A percentile compares a stretch with the other conserved stretches of the same genome.
phyloP scores from a whole-genome alignment of 2,113 vertebrate genomes.

The Percina caprodes region DNA sequence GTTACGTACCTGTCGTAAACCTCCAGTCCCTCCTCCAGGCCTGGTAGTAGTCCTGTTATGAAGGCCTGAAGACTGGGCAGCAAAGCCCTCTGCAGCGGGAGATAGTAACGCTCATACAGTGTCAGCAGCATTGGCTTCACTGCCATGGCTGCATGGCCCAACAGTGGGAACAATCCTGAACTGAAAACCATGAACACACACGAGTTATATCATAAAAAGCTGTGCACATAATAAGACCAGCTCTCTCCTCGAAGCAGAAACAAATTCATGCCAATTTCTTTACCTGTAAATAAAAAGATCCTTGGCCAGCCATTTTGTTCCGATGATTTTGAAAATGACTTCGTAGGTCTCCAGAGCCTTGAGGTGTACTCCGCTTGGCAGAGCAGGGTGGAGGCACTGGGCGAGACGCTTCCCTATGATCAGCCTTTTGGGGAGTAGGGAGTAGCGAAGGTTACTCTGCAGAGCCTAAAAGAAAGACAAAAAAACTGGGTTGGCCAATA shows the following conservation, averaged over 20 bases:
- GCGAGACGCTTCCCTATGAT: slow-evolving; percentile 96
- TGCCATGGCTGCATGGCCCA: slow-evolving; percentile 94
- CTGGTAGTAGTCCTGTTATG: slow-evolving; percentile 92
- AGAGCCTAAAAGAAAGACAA: slow-evolving; percentile 86
- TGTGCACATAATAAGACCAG: neutral
- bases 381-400: slow-evolving; percentile 95
- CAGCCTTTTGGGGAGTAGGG: slow-evolving; percentile 90
- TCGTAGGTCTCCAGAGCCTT: slow-evolving; percentile 98
- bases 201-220: neutral
- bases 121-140: slow-evolving; percentile 92
- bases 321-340: slow-evolving; percentile 98
- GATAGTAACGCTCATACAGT: slow-evolving; percentile 96
- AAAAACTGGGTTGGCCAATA: neutral
- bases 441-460: slow-evolving; percentile 96
- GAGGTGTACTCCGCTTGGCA: slow-evolving; percentile 96
- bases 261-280: neutral
- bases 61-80: slow-evolving; percentile 97
- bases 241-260: neutral
- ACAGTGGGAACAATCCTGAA: slow-evolving; percentile 94
- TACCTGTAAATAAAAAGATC: slow-evolving; percentile 95
- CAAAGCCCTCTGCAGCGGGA: slow-evolving; percentile 93
- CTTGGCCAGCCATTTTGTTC: slow-evolving; percentile 93
- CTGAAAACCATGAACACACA: slow-evolving; percentile 73
- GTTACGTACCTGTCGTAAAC: slow-evolving; percentile 92
- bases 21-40: slow-evolving; percentile 95